Evolutionary conservation across 2,888 invertebrate genomes (phyloP).

Genomic region (Mechanitis messenoides): DNA sequence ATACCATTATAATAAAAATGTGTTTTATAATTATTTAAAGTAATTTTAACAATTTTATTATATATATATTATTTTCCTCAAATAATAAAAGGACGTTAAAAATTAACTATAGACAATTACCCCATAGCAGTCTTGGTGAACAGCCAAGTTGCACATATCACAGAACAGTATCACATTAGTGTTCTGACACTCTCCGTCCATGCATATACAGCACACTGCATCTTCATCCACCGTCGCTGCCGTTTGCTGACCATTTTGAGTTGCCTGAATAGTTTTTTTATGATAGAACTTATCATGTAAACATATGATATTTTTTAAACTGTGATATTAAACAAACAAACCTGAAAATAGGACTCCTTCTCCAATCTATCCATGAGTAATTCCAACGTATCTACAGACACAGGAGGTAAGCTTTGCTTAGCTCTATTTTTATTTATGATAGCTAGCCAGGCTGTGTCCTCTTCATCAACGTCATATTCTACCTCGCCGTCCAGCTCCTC

Average conservation of each 20-base stretch:
- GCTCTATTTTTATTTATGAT: slow-evolving; percentile 90
- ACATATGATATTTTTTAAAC: neutral
- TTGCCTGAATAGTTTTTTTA: slow-evolving; percentile 56
- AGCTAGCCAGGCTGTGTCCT: slow-evolving; percentile 95
- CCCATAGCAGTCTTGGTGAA: slow-evolving; percentile 99
- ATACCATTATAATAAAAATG: no score
- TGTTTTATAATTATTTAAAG: no score
- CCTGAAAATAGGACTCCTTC: slow-evolving; percentile 97
- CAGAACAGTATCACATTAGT: slow-evolving; percentile 99
- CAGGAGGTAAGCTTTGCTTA: slow-evolving; percentile 81
- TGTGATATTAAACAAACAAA: slow-evolving; percentile 37
- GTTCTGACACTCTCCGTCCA: slow-evolving; percentile 99
- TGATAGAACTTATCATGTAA: no score
- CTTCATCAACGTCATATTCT: slow-evolving; percentile 99
- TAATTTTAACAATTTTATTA: no score
- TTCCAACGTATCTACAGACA: slow-evolving; percentile 94
- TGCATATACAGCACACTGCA: slow-evolving; percentile 98
- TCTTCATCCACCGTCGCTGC: slow-evolving; percentile 95
- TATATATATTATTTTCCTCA: no score
- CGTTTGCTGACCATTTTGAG: slow-evolving; percentile 80
- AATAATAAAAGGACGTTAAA: no score
- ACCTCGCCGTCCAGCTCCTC: slow-evolving; percentile 95
- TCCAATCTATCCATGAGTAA: slow-evolving; percentile 98
- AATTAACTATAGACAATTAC: slow-evolving; percentile 60
- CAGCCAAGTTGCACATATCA: slow-evolving; percentile 99